Conservation (phyloP, 2,113 vertebrate species). For the Scomber scombrus region DNA sequence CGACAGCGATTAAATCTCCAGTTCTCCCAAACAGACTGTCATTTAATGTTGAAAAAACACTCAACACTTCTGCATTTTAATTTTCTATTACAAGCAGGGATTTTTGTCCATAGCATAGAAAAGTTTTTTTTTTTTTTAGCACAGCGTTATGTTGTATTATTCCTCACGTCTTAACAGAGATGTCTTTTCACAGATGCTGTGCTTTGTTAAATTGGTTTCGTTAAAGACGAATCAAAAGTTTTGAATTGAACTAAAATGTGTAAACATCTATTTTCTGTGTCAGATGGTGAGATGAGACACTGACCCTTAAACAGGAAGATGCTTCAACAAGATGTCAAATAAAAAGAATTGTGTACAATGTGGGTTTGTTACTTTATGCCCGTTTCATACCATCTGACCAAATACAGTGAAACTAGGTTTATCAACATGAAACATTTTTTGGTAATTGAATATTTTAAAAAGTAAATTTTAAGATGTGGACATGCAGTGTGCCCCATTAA, state of each 20-base stretch:
- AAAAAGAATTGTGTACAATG: slow-evolving; percentile 21
- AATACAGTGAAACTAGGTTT: too few species aligned
- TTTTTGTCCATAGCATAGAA: slow-evolving; percentile 45
- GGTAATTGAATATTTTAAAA: too few species aligned
- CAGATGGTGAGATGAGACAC: slow-evolving; percentile 11
- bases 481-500: too few species aligned
- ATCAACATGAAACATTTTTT: too few species aligned
- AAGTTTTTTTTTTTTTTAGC: slow-evolving; percentile 15
- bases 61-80: slow-evolving; percentile 39
- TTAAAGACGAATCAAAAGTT: slow-evolving; percentile 17
- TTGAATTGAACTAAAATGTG: slow-evolving; percentile 21
- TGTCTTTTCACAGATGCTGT: slow-evolving; percentile 24
- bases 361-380: neutral
- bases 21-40: slow-evolving; percentile 16
- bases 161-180: slow-evolving; percentile 28
- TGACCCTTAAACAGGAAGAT: neutral
- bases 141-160: slow-evolving; percentile 14
- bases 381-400: neutral
- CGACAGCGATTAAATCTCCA: slow-evolving; percentile 90
- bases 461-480: too few species aligned
- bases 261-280: slow-evolving; percentile 48
- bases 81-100: slow-evolving; percentile 44
- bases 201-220: slow-evolving; percentile 37
- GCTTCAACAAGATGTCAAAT: slow-evolving; percentile 36
- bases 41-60: neutral